Evolutionary conservation across 2,113 vertebrate species (phyloP).

Genomic region (Parotia lawesii): DNA sequence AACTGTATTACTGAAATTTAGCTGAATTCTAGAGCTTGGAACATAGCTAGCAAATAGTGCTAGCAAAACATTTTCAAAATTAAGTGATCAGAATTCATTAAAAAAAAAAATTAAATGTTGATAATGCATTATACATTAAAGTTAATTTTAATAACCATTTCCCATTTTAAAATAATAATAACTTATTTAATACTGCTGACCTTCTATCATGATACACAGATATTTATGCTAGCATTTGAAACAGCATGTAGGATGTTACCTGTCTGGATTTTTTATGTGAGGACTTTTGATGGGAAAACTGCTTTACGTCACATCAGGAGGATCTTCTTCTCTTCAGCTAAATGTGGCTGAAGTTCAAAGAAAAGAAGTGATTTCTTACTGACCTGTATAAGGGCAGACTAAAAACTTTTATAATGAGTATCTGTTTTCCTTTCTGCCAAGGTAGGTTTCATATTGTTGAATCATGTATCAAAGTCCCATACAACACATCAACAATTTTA

Average conservation of each 20-base stretch:
- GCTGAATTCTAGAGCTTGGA: neutral
- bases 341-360: neutral
- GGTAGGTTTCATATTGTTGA: neutral
- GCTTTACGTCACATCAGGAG: neutral
- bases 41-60: neutral
- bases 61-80: neutral
- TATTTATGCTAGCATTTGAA: neutral
- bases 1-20: neutral
- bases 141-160: neutral
- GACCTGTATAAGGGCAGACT: neutral
- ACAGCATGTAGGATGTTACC: neutral
- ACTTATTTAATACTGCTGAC: neutral
- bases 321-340: neutral
- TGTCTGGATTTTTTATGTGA: neutral
- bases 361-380: neutral
- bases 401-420: neutral
- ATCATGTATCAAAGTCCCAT: neutral
- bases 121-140: neutral
- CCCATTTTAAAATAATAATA: neutral
- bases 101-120: neutral
- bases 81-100: neutral
- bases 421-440: neutral
- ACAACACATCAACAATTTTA: neutral
- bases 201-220: neutral
- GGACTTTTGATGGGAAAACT: neutral